These are phyloP conservation scores for Gobiocypris rarus DNA, from an alignment of 2,113 vertebrate genomes.

Conservation along the genomic window DNA sequence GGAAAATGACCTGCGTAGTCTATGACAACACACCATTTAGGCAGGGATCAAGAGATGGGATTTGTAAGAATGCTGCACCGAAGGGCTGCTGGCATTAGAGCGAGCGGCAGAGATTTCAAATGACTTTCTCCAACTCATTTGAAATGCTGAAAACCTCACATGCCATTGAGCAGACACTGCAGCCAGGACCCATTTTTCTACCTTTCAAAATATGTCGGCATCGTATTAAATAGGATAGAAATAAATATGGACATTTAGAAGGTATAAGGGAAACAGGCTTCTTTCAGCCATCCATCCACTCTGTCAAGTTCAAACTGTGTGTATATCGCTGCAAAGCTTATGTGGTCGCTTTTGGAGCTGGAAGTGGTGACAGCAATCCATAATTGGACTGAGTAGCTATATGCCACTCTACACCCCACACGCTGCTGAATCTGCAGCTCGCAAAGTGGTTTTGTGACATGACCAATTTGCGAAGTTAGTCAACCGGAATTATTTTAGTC, in stretches of 20 bases:
- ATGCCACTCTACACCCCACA: slow-evolving; percentile 18
- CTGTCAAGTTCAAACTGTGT: slow-evolving; percentile 1
- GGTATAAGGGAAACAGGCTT: slow-evolving; percentile 14
- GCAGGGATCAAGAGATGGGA: slow-evolving; percentile 12
- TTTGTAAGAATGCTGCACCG: slow-evolving; percentile 14
- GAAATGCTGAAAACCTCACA: slow-evolving; percentile 42
- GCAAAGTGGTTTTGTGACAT: slow-evolving; percentile 64
- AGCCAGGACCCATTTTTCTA: slow-evolving; percentile 16
- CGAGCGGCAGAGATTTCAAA: slow-evolving; percentile 49
- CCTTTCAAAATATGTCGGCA: slow-evolving; percentile 17
- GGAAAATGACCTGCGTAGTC: slow-evolving; percentile 24
- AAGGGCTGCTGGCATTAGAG: slow-evolving; percentile 38
- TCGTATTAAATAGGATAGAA: slow-evolving; percentile 39
- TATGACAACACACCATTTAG: slow-evolving; percentile 28
- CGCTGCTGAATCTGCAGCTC: slow-evolving; percentile 65
- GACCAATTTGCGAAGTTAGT: slow-evolving; percentile 75
- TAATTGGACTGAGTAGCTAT: slow-evolving; percentile 62
- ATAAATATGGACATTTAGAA: slow-evolving; percentile 42
- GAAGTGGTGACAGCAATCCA: slow-evolving; percentile 46
- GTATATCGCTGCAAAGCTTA: slow-evolving; percentile 36
- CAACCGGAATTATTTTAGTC: slow-evolving; percentile 73
- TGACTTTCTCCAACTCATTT: slow-evolving; percentile 26
- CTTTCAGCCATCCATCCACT: slow-evolving; percentile 41
- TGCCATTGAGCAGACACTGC: slow-evolving; percentile 36
- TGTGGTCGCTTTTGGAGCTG: slow-evolving; percentile 29